Percentiles rank a stretch among this genome's conserved stretches.
Conservation (phyloP, 2,888 invertebrate genomes). For the Drosophila basisetae region DNA sequence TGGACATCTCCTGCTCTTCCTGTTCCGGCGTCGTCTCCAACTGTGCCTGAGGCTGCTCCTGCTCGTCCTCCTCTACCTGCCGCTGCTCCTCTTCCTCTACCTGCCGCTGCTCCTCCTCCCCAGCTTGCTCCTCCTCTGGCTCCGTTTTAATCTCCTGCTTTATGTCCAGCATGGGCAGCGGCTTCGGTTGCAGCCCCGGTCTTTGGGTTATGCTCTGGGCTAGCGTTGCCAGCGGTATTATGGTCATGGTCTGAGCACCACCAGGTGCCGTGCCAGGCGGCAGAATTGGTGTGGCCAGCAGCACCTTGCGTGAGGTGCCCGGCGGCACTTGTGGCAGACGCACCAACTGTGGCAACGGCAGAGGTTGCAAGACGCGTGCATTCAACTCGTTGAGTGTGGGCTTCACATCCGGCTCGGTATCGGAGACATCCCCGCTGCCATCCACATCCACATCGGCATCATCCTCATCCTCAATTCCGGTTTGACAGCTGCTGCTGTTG, state of each 20-base stretch:
- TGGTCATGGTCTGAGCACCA: conserved; percentile 79
- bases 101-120: conserved; percentile 20
- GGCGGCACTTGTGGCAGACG: conserved; percentile 56
- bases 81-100: conserved; percentile 1
- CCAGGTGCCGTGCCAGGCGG: conserved; percentile 52
- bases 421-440: conserved; percentile 38
- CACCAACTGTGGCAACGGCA: conserved; percentile 59
- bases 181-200: conserved; percentile 24
- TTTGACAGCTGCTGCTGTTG: conserved; percentile 46
- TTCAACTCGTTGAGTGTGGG: conserved; percentile 60
- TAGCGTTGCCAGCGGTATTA: conserved; percentile 78
- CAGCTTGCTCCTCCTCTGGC: conserved; percentile 68
- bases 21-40: not conserved
- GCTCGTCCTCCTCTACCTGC: conserved; percentile 2
- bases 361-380: conserved; percentile 41
- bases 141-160: conserved; percentile 80
- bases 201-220: conserved; percentile 70
- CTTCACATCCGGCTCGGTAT: conserved; percentile 50
- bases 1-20: not conserved
- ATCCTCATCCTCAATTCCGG: conserved; percentile 49
- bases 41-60: conserved; percentile 1
- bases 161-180: conserved; percentile 67
- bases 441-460: conserved; percentile 55
- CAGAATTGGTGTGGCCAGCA: conserved; percentile 81
- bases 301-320: conserved; percentile 77